These are phyloP conservation scores for Ferdinandea cuprea DNA, from an alignment of 2,888 invertebrate genomes.

Conservation along the genomic window DNA sequence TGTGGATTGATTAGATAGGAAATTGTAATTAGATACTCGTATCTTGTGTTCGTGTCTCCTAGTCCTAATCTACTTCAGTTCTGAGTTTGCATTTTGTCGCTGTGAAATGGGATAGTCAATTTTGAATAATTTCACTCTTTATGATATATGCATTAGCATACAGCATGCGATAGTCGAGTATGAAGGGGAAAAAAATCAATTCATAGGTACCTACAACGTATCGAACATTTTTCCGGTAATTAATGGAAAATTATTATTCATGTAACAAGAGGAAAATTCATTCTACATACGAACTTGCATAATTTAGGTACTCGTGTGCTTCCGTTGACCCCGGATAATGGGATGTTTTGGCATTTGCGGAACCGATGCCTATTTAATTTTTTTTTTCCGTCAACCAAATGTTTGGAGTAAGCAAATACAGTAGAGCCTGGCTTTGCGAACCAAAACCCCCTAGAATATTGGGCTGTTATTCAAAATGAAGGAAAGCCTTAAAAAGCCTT, in stretches of 20 bases:
- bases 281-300: no score
- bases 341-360: no score
- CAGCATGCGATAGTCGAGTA: background rate
- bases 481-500: no score
- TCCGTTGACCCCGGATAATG: no score
- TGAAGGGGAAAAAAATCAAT: background rate
- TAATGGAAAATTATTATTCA: constrained; percentile 12
- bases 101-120: constrained; percentile 29
- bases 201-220: background rate
- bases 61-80: constrained; percentile 15
- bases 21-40: constrained; percentile 61
- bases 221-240: constrained; percentile 10
- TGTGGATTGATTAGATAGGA: constrained; percentile 44
- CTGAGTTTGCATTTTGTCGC: constrained; percentile 54
- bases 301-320: no score
- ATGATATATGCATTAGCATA: background rate
- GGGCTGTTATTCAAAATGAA: no score
- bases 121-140: constrained; percentile 47
- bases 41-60: constrained; percentile 26
- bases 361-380: no score
- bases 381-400: no score
- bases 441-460: no score
- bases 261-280: background rate
- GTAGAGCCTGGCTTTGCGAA: no score
- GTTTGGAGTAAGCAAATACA: no score